These are phyloP conservation scores for Diaperis boleti DNA, from an alignment of 2,888 invertebrate genomes.

Conservation along the genomic window DNA sequence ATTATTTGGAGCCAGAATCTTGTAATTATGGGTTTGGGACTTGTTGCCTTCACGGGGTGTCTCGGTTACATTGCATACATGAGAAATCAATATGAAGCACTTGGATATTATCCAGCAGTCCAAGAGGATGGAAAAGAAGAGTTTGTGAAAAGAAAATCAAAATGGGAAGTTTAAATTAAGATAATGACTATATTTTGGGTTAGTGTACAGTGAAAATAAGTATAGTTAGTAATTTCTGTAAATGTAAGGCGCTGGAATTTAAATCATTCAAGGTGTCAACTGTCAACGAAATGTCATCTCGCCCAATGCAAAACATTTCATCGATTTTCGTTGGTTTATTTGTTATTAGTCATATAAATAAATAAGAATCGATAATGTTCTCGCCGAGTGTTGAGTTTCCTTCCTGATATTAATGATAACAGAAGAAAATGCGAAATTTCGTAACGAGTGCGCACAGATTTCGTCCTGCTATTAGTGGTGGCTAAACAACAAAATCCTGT, in stretches of 20 bases:
- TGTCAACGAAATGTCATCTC: not conserved
- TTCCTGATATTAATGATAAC: not conserved
- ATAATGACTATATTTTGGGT: not conserved
- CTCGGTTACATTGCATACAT: conserved; percentile 88
- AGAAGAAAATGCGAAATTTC: too few relatives aligned
- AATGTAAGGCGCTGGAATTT: conserved; percentile 11
- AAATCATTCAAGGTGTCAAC: not conserved
- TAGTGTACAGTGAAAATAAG: not conserved
- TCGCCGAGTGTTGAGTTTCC: not conserved
- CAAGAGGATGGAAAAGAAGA: conserved; percentile 82
- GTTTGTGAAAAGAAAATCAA: conserved; percentile 81
- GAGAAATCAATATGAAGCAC: conserved; percentile 82
- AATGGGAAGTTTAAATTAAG: conserved; percentile 73
- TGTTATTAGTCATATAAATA: conserved; percentile 14
- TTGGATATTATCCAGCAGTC: conserved; percentile 85
- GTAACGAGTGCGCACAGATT: conserved; percentile 27
- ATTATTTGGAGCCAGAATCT: too few relatives aligned
- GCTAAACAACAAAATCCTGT: conserved; percentile 38
- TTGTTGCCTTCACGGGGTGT: conserved; percentile 79
- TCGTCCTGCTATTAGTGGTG: conserved; percentile 25
- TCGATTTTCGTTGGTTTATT: not conserved
- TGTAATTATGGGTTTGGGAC: conserved; percentile 85
- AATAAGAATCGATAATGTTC: conserved; percentile 8
- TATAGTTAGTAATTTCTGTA: not conserved
- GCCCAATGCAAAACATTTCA: not conserved